Evolutionary conservation across 1,140 invertebrate genomes (phyloP), one percentile per base, ranked within the genome.

Genomic region (Aphaenogaster floridana): DNA sequence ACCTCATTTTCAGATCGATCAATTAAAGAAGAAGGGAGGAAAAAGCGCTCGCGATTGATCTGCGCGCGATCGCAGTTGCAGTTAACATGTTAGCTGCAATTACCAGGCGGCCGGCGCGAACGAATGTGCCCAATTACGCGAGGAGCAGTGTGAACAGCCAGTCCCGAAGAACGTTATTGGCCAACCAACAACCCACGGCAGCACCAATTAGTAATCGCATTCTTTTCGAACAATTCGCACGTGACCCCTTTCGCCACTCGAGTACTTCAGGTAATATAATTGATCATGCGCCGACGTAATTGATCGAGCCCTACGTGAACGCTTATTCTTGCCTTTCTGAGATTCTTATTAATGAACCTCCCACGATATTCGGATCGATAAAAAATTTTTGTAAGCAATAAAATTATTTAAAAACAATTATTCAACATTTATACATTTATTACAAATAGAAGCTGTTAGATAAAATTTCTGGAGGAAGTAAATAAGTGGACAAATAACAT

Each of bases 71-170:
- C 34, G 72, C 69, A 63, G 28, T 85, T 74, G 78, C 85, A 81
- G 92, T 93, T 91, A 91, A 89, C 78, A 92, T 45, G 90, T 92
- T 92, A 93, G 93, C 89, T 83, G 92, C 89, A 93, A 93, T 94
- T 93, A 93, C 86, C 90, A 89, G 45, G 39, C 54, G 45, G 39
- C 54, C 61, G 88, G 81, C 90, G 87, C 90, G 90, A 94, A 94
- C 90, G 89, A 93, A 93, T 92, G 91, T 88, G 89, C 91, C 89
- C 92, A 93, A 93, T 94, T 94, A 93, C 89, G 86, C 86, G 92
- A 91, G 87, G 36, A 61, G 59, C 45, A 89, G 36, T 21, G 52
- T 76, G 61, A 71, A 78, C 78, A 21, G 54, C 17, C 52, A 48
- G 15, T 17, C 50, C 59, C 84, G 57, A 77, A 64, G 86, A 77